Evolutionary conservation across 2,888 invertebrate genomes (phyloP).

Genomic region (Cataglyphis cursor): DNA sequence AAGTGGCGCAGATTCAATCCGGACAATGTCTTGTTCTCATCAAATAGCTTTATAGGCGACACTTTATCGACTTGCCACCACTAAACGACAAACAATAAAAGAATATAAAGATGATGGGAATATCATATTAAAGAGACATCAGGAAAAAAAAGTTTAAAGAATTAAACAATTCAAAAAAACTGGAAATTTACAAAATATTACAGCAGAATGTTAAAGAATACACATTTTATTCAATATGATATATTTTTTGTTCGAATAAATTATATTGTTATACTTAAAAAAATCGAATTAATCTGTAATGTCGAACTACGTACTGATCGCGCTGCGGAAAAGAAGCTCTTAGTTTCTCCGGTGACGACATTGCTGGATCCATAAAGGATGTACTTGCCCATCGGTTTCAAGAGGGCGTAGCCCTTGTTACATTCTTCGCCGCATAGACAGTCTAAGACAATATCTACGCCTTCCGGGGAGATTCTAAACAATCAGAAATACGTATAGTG

Average conservation of each 20-base stretch:
- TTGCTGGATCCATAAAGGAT: slow-evolving; percentile 95
- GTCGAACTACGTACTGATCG: slow-evolving; percentile 90
- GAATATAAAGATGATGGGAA: background rate
- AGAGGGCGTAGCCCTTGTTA: slow-evolving; percentile 93
- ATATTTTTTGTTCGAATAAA: background rate
- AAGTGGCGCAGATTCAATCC: slow-evolving; percentile 95
- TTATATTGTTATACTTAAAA: background rate
- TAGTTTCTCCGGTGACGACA: slow-evolving; percentile 96
- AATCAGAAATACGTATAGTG: slow-evolving; percentile 20
- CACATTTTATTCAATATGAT: background rate
- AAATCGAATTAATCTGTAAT: slow-evolving; percentile 34
- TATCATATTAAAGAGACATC: background rate
- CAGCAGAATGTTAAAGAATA: background rate
- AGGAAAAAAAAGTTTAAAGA: background rate
- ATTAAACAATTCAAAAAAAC: background rate
- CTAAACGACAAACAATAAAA: slow-evolving; percentile 85
- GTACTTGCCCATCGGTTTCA: slow-evolving; percentile 96
- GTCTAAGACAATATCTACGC: slow-evolving; percentile 95
- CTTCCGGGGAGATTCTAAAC: slow-evolving; percentile 90
- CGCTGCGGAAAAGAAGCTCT: slow-evolving; percentile 96
- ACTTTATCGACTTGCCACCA: slow-evolving; percentile 98
- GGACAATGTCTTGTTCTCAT: slow-evolving; percentile 94
- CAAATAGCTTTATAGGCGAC: slow-evolving; percentile 95
- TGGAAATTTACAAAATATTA: background rate
- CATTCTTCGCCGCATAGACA: slow-evolving; percentile 96